Evolutionary conservation across 2,888 invertebrate genomes (phyloP), one percentile per base, ranked within the genome.

Genomic region (Xylocampa areola): DNA sequence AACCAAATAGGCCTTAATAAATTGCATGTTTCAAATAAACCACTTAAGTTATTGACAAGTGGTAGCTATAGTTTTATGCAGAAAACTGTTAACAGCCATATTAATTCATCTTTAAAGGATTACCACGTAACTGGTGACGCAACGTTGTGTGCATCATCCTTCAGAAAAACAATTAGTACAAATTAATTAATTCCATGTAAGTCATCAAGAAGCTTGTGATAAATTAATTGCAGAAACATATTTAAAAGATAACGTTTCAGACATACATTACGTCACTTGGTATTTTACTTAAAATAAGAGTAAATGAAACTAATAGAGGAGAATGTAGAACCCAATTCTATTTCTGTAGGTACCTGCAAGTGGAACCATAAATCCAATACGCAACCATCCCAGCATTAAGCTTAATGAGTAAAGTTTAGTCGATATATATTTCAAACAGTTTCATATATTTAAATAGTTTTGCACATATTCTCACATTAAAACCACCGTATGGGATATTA

Each of bases 391-490:
- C 11, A 35, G 35, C 36, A 40, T 21, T 33, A 27, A 45, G 27
- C 17, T 41, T 40, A 57, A 70, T 65, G 36, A 65, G 44, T 70
- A 57, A 49, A 65, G 59, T 70, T 66, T 30, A 23, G 13, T 17
- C 4, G 39, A 27, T 44, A 40, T 40, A 52, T 52, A 54, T 35
- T 52, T 60, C 33, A 47, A 55, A 54, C 17, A 50, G 48, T 63
- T 43, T 32, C 21, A 21, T 5, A 4, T 5, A 21, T 21, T 21
- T 21, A 21, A 21, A 33, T 14, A 33, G 14, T 33, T 13, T 33
- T 33, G 23, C 17, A 70, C 35, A 64, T 68, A 58, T 47, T 70
- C 59, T 43, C 36, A 45, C 23, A 60, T 74, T 71, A 39, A 57
- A 66, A 47, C 11, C 44, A 13, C 29, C 45, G 29, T 40, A 54